Evolutionary conservation across 37 sponge, comb jelly and placozoan species (phyloP), one percentile per base, ranked within the genome.

Genomic region (Spongilla lacustris): DNA sequence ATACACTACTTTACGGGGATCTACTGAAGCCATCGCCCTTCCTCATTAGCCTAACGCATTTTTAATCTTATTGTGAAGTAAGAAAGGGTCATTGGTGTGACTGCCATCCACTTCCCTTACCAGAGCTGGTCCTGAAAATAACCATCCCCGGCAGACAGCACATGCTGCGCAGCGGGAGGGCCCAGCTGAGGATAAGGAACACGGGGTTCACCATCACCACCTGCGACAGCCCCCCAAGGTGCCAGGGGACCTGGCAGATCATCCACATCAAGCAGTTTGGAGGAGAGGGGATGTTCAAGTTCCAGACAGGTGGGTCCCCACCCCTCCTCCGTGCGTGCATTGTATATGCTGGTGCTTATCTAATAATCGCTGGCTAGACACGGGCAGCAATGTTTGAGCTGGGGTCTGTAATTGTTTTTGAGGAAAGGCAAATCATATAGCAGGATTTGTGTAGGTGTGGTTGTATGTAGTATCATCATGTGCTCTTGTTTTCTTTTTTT

Each of bases 141-240:
- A 69, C 29, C 36, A 77, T 92, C 19, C 92, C 92, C n/a, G 0
- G 70, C 32, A 87, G 75, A 71, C 92, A 92, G 50, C 36, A 79
- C 22, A 30, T 33, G 32, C 71, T 92, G 23, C 80, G 81, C 67
- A 35, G 48, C 49, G 92, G 92, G 4, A 49, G 34, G 26, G 92
- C 80, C 27, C 35, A 49, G 27, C 69, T 92, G 68, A 74, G 88
- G 24, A 81, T 92, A 48, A 70, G 92, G 26, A 88, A 92, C 81
- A 88, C 80, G 0, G 92, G 85, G 10, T 88, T 92, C 81, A 84
- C 88, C 50, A 92, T 92, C 27, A 88, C 89, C 35, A 92, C 92
- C 25, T 70, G 66, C 38, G 92, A 92, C 50, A 84, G 67, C 66
- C 92, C 92, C 13, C 89, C 92, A 12, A 77, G 85, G 23, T 84